Percentiles rank a stretch among this genome's conserved stretches.
These are phyloP conservation scores for Protonibea diacanthus DNA, from an alignment of 2,797 vertebrate genomes.

Conservation along the genomic window DNA sequence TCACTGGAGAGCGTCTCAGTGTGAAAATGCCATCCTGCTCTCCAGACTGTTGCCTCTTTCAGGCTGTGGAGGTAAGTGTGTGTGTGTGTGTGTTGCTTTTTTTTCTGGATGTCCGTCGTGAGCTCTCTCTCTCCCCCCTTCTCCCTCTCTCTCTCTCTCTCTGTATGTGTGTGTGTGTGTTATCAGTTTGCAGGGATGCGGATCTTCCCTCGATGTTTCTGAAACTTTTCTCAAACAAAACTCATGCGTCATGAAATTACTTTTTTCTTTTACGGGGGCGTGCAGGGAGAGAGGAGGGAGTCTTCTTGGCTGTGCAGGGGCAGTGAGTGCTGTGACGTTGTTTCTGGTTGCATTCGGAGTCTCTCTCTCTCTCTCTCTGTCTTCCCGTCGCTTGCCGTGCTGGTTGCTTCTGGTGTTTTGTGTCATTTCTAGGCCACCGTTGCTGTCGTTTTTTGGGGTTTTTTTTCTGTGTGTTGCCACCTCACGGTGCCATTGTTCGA, in stretches of 20 bases:
- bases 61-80: constrained; percentile 91
- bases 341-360: constrained; percentile 50
- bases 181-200: constrained; percentile 41
- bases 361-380: constrained; percentile 23
- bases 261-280: constrained; percentile 51
- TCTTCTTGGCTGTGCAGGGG: constrained; percentile 58
- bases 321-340: constrained; percentile 63
- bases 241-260: constrained; percentile 62
- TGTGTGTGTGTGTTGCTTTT: constrained; percentile 28
- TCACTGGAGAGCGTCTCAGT: constrained; percentile 86
- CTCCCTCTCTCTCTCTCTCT: background rate
- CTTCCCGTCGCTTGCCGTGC: background rate
- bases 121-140: constrained; percentile 6
- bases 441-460: constrained; percentile 19
- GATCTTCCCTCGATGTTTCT: constrained; percentile 29
- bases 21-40: constrained; percentile 96
- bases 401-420: constrained; percentile 41
- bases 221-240: constrained; percentile 76
- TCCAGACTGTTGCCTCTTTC: constrained; percentile 93
- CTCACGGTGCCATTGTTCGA: constrained; percentile 43
- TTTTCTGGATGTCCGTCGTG: constrained; percentile 50
- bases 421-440: constrained; percentile 47
- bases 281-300: constrained; percentile 53
- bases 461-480: constrained; percentile 35
- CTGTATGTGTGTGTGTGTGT: constrained; percentile 9